Base-by-base conservation (phyloP, 2,888 invertebrate species). In the Drosophila austrosaltans region DNA sequence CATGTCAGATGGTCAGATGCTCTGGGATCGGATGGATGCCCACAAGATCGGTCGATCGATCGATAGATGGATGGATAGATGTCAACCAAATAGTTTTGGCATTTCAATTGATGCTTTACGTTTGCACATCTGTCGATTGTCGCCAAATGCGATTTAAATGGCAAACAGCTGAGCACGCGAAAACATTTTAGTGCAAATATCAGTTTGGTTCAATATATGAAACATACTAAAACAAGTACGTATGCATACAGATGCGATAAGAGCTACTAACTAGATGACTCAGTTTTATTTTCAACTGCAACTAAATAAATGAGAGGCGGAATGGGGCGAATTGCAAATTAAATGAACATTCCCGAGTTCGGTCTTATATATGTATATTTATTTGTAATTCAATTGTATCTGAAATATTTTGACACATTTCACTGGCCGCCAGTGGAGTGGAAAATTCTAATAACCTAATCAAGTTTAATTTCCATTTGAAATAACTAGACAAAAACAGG, bases 111-210 rank as follows among this genome's bases (percentile, higher is more conserved):
- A 44, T 20, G 22, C 74, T 61, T 63, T 48, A 22, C 48, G 64
- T 63, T 70, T 72, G 79, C 82, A 74, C 82, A 82, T 82, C 82
- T 82, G 82, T 71, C 82, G 75, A 66, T 75, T 71, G 72, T 72
- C 59, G 22, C 44, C 59, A 65, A 61, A 69, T 64, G 71, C 70
- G 44, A 69, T 69, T 61, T 64, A 70, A 72, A 70, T 72, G 71
- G 71, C 69, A 71, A 60, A 59, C 71, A 69, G 71, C 69, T 71
- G 63, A 68, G 63, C 40, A 36, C 56, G 61, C 44, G 48, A 69
- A 48, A 53, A 65, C 59, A 54, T 48, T 72, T 66, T 66, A 73
- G 59, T 72, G 65, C 54, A 3, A 64, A 63, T 73, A 78, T 80
- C 75, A 76, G 44, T 48, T 48, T 48, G 22, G 20, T 48, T 48